A percentile compares a stretch with the other conserved stretches of the same genome.
Evolutionary conservation across 2,888 invertebrate genomes (phyloP).

Genomic region (Tetropium fuscum): DNA sequence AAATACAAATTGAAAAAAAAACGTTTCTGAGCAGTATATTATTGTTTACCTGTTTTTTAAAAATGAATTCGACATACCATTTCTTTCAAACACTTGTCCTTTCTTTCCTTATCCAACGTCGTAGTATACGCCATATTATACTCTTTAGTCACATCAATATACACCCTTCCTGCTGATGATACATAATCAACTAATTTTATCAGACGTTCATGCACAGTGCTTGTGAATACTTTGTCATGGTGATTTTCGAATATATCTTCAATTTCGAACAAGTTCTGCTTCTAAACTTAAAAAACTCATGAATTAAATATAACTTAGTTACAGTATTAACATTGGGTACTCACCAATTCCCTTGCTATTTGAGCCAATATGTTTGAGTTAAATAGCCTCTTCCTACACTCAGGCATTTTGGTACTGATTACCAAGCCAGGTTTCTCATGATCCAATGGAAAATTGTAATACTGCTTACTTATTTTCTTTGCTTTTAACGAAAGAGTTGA

Average conservation of each 20-base stretch:
- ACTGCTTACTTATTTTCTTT: conserved; percentile 47
- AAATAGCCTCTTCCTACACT: conserved; percentile 75
- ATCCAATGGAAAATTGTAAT: conserved; percentile 59
- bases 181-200: conserved; percentile 57
- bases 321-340: conserved; percentile 44
- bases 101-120: conserved; percentile 55
- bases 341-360: conserved; percentile 73
- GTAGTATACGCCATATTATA: conserved; percentile 48
- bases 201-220: conserved; percentile 55
- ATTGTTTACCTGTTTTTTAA: no score
- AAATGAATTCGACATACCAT: conserved; percentile 53
- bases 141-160: conserved; percentile 60
- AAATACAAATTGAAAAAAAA: no score
- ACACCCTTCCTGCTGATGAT: conserved; percentile 58
- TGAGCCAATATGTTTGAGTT: conserved; percentile 75
- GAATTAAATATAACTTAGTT: background rate
- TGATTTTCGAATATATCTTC: conserved; percentile 59
- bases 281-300: conserved; percentile 52
- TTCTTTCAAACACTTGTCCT: conserved; percentile 51
- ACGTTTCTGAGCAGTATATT: no score
- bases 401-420: conserved; percentile 73
- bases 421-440: conserved; percentile 76
- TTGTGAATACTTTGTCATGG: conserved; percentile 35
- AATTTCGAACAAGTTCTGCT: conserved; percentile 59
- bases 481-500: conserved; percentile 46